phyloP scores from a whole-genome alignment of 2,888 invertebrate genomes.

The Allygus modestus region DNA sequence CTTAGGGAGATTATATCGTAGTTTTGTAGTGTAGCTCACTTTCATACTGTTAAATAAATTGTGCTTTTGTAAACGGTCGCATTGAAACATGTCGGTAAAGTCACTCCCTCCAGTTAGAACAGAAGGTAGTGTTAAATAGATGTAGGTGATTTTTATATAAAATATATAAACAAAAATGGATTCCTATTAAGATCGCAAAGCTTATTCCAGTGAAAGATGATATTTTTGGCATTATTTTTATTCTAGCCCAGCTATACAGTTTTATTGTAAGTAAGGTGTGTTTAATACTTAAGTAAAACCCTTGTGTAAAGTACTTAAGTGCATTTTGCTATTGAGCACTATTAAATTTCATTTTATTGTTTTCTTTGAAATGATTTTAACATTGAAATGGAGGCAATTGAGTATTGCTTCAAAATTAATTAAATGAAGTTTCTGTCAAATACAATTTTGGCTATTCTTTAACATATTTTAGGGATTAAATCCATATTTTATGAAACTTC shows the following conservation, averaged over 20 bases:
- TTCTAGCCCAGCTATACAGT: not conserved
- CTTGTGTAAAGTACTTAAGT: not conserved
- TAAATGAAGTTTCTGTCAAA: not conserved
- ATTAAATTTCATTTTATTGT: not conserved
- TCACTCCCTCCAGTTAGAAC: slow-evolving; percentile 62
- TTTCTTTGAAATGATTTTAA: not conserved
- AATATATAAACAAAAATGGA: slow-evolving; percentile 52
- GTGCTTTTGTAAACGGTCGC: slow-evolving; percentile 60
- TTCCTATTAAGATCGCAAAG: slow-evolving; percentile 43
- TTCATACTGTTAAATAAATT: slow-evolving; percentile 59
- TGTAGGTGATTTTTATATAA: slow-evolving; percentile 55
- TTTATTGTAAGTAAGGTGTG: slow-evolving; percentile 23
- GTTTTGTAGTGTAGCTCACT: slow-evolving; percentile 59
- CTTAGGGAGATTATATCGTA: slow-evolving; percentile 60
- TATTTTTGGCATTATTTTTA: slow-evolving; percentile 40
- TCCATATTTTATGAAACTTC: slow-evolving; percentile 22
- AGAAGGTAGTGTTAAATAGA: slow-evolving; percentile 51
- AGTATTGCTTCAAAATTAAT: not conserved
- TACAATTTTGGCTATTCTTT: not conserved
- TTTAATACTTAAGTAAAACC: slow-evolving; percentile 22
- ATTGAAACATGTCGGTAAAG: slow-evolving; percentile 46
- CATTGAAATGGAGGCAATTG: not conserved
- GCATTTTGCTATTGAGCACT: not conserved
- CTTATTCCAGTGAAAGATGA: slow-evolving; percentile 13
- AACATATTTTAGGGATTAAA: not conserved